Percentiles rank a stretch among this genome's conserved stretches.
Conservation (phyloP, 2,797 vertebrate species). For the Melanotaenia pygmaea region DNA sequence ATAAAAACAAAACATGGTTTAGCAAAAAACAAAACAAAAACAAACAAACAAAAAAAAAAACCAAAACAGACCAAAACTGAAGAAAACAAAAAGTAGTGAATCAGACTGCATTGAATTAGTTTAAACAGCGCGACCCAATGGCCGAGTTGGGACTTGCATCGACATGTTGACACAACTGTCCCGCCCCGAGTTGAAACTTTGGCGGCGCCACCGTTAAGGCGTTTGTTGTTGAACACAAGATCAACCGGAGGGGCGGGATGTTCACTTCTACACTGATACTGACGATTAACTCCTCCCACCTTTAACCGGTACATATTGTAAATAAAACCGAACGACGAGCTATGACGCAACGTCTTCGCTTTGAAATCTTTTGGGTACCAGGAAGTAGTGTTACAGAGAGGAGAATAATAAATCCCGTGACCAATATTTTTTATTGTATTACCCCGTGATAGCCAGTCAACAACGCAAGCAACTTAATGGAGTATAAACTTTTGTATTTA, state of each 20-base stretch:
- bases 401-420: background rate
- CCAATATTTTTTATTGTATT: background rate
- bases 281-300: background rate
- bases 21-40: background rate
- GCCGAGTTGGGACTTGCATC: background rate
- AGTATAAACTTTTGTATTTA: background rate
- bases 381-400: slow-evolving; percentile 46
- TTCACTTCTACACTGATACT: rapidly evolving
- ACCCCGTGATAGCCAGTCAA: background rate
- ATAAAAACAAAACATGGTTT: background rate
- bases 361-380: slow-evolving; percentile 47
- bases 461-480: background rate
- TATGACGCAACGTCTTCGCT: slow-evolving; percentile 31
- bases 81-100: no score
- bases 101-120: no score
- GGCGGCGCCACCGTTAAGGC: slow-evolving; percentile 44
- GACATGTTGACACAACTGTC: slow-evolving; percentile 25
- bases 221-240: background rate
- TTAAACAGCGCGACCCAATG: slow-evolving; percentile 37
- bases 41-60: no score
- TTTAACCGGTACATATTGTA: background rate
- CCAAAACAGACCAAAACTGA: no score
- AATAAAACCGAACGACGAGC: background rate
- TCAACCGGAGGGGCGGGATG: slow-evolving; percentile 34
- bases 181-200: slow-evolving; percentile 77